Percentiles rank a stretch among this genome's conserved stretches.
Conservation (phyloP, 2,113 vertebrate species). For the Bubo blakistoni region DNA sequence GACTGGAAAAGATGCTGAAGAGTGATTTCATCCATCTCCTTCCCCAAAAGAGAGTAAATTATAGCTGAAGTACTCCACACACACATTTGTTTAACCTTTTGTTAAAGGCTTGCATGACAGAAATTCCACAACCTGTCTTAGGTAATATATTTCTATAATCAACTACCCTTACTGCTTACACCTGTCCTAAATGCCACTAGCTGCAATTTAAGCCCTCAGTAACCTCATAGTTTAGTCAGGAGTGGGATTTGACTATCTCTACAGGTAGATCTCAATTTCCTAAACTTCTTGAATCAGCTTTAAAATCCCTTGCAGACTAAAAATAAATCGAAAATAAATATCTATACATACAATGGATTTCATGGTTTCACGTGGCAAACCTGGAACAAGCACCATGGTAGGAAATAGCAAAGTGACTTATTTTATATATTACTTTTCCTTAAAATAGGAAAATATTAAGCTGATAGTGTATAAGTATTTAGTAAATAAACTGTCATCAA, state of each 20-base stretch:
- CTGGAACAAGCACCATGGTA: background rate
- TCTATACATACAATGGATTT: background rate
- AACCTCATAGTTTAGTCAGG: background rate
- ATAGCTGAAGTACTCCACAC: background rate
- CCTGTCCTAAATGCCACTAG: background rate
- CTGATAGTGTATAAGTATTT: background rate
- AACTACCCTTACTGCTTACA: background rate
- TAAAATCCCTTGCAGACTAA: background rate
- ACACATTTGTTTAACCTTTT: background rate
- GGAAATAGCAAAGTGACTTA: background rate
- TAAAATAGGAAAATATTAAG: background rate
- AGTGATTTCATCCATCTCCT: background rate
- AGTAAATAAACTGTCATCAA: constrained; percentile 10
- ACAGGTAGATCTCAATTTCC: background rate
- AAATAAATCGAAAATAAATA: background rate
- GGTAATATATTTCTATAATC: background rate
- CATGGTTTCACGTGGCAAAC: background rate
- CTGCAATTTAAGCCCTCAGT: background rate
- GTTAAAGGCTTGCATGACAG: background rate
- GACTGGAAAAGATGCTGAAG: background rate
- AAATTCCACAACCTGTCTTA: background rate
- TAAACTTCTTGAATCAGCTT: background rate
- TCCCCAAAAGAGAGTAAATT: background rate
- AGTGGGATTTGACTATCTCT: background rate
- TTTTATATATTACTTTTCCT: background rate